These are phyloP conservation scores for Triops longicaudatus DNA, from an alignment of 1,140 invertebrate species.

Conservation along the genomic window DNA sequence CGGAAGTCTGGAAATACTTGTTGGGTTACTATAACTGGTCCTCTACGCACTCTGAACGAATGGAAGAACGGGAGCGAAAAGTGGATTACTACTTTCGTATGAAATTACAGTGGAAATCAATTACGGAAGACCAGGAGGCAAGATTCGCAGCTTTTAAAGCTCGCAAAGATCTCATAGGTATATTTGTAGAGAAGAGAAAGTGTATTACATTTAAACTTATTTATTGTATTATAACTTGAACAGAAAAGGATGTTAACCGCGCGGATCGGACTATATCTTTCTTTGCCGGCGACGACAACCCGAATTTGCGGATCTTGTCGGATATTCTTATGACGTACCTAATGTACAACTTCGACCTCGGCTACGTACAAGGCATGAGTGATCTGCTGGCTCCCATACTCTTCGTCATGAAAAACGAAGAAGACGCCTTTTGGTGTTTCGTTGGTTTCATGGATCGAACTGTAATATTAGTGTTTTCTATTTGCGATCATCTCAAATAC, in stretches of 20 bases:
- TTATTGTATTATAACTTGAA: neutral
- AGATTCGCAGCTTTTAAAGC: slow-evolving; percentile 83
- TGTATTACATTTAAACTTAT: neutral
- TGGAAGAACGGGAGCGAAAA: slow-evolving; percentile 57
- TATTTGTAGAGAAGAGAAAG: slow-evolving; percentile 28
- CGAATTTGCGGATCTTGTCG: slow-evolving; percentile 71
- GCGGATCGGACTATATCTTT: slow-evolving; percentile 88
- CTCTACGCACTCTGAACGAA: slow-evolving; percentile 60
- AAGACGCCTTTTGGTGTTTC: slow-evolving; percentile 99
- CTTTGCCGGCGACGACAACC: slow-evolving; percentile 84
- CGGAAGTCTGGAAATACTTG: slow-evolving; percentile 91
- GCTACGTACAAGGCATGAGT: slow-evolving; percentile 90
- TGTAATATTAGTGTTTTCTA: slow-evolving; percentile 48
- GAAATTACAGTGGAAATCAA: slow-evolving; percentile 93
- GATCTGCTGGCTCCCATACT: slow-evolving; percentile 91
- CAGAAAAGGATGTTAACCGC: slow-evolving; percentile 94
- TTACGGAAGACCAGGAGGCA: slow-evolving; percentile 74
- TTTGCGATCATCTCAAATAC: slow-evolving; percentile 20
- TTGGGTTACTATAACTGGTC: slow-evolving; percentile 82
- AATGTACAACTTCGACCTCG: slow-evolving; percentile 99
- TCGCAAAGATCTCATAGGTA: slow-evolving; percentile 83
- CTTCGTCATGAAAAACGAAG: slow-evolving; percentile 80
- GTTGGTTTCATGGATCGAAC: slow-evolving; percentile 96
- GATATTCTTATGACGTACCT: slow-evolving; percentile 97
- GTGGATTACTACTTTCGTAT: slow-evolving; percentile 85